Base-by-base conservation (phyloP, 2,888 invertebrate species). In the Chaetogeoica ovagalla region DNA sequence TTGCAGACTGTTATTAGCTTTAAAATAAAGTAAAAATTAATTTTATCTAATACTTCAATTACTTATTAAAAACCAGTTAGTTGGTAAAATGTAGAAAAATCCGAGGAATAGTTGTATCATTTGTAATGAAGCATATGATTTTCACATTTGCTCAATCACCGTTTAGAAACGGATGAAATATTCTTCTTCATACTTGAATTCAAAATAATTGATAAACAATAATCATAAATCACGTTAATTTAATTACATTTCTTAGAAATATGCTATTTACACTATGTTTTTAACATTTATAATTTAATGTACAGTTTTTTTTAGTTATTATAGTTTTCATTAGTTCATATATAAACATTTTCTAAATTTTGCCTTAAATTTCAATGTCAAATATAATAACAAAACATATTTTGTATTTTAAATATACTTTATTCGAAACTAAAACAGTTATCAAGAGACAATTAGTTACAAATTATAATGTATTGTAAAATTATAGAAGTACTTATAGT, bases 131-230 rank as follows among this genome's bases (percentile, higher is more conserved):
- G 19, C 30, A 30, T 23, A 21, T 48, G 21, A 52, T 30, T 19
- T 19, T 62, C 48, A n/a, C n/a, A 21, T 60, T 60, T 60, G 60
- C 19, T 11, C 17, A 17, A 71, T 39, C 57, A n/a, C 13, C 1
- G 23, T 43, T 66, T 9, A 59, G 39, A 39, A 4, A 65, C 9
- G 5, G n/a, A 52, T 69, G 30, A 52, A 52, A 23, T 48, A 1
- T 60, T 71, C 6, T 60, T 71, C 6, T 71, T 43, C 7, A 72
- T 13, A 39, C 39, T 71, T 59, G 4, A 60, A 19, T 60, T 48
- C 19, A 60, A 72, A 48, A 60, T 19, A 72, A 62, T 30, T 48
- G n/a, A 62, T 72, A 48, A 59, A 48, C 23, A 72, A 62, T 60
- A 48, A 59, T 30, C 23, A 72, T 30, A 4, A 60, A 62, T 13